Evolutionary conservation across 2,113 vertebrate genomes (phyloP).

Genomic region (Lycocorax pyrrhopterus): DNA sequence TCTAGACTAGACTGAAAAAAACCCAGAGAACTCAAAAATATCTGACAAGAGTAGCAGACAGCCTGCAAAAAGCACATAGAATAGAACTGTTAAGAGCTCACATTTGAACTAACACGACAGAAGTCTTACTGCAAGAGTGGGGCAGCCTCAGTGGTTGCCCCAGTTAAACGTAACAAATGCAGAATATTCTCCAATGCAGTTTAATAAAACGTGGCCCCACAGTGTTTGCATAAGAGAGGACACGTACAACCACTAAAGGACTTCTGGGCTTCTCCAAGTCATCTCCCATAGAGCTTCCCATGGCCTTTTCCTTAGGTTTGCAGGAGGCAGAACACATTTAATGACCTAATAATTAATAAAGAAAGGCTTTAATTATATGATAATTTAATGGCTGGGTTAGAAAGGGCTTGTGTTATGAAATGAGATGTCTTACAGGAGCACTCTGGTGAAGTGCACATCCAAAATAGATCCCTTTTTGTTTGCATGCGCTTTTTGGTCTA

Average conservation of each 20-base stretch:
- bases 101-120: neutral
- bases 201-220: neutral
- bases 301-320: neutral
- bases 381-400: neutral
- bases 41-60: neutral
- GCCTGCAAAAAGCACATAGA: neutral
- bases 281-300: neutral
- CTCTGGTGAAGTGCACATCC: neutral
- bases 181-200: neutral
- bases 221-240: neutral
- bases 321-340: neutral
- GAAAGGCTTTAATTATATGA: neutral
- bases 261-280: neutral
- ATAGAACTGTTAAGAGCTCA: neutral
- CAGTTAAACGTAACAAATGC: neutral
- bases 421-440: neutral
- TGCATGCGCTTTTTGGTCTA: neutral
- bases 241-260: neutral
- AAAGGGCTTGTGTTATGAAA: neutral
- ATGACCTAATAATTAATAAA: neutral
- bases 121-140: neutral
- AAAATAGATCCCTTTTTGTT: neutral
- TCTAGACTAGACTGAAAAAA: neutral
- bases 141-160: neutral
- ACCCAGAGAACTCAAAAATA: rapidly evolving